Evolutionary conservation across 1,140 invertebrate species (phyloP), one percentile per base, ranked within the genome.

Genomic region (Mercenaria mercenaria): DNA sequence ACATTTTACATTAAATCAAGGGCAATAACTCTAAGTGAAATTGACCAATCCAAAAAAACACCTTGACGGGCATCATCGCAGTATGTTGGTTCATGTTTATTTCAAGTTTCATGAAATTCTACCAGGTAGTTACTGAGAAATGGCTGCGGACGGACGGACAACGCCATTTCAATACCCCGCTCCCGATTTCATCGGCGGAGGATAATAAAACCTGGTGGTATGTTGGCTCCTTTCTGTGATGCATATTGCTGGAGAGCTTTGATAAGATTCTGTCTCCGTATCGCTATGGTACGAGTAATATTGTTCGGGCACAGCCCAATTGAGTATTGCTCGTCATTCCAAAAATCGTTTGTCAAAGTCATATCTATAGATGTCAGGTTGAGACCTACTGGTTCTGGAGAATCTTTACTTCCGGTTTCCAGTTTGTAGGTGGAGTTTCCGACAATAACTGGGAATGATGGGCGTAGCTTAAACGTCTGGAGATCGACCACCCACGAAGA

Each of bases 351-450:
- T 29, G 64, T 50, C 23, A 92, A 47, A 23, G 72, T 76, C 1
- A 8, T 50, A 37, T 87, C 79, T 15, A 92, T 91, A n/a, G 88
- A 72, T 10, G 67, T 59, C 18, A 92, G 10, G 37, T 84, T 80
- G 0, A 92, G 43, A 39, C 83, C 84, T 34, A 92, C 89, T 50
- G 91, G 91, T 59, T 92, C 91, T 8, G 90, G 89, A 81, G 26
- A 84, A 61, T 26, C 47, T 59, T 50, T 59, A 87, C 56, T 61
- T 81, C 67, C 59, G 47, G 50, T 90, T 77, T 18, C 72, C 47
- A 77, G 23, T 41, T 26, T 77, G 13, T 41, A 26, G 4, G 74
- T 47, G 10, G 10, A 20, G 29, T 18, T 69, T 10, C 64, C 64
- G 10, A 69, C 39, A 26, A 2, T 50, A 2, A 77, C 23, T 32